Evolutionary conservation across 2,888 invertebrate genomes (phyloP), one percentile per base, ranked within the genome.

Genomic region (Thereva nobilitata): DNA sequence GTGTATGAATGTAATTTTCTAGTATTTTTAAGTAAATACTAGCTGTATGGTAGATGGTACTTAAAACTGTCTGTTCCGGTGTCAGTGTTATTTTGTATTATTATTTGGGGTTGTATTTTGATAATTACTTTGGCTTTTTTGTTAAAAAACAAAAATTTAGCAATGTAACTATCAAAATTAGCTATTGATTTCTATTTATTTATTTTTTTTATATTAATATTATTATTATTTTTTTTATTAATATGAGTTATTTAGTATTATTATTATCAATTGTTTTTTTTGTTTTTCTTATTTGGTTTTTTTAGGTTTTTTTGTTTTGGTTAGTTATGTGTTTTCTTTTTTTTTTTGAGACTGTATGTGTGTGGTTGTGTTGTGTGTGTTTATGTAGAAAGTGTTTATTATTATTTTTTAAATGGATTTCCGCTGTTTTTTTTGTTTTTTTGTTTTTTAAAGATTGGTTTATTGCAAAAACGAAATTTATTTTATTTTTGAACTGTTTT

Each of bases 61-160:
- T 77, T 72, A 73, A 78, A 81, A 79, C 80, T 80, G 80, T 81
- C 70, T 81, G 81, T 80, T 74, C 81, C 80, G 80, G 80, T 80
- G 80, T 80, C 80, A 80, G 80, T 80, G 81, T 80, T 75, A 73
- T 72, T 76, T 74, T 73, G 73, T 75, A 74, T 72, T 69, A 70
- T 74, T 75, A 72, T 69, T 73, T 72, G 72, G 71, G 73, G 70
- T 71, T 69, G 74, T 79, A 80, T 80, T 74, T 78, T 80, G 79
- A 69, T 72, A 69, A 67, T 72, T 69, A 61, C 66, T 67, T 35
- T 8, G 63, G 23, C 23, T 23, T 23, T 23, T 23, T 23, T 23
- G 23, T 23, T 23, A 23, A 23, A 23, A 23, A 23, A 23, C 23
- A 23, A 23, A 23, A 23, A 23, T 23, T 23, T 23, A 23, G 23